Conservation (phyloP, 2,113 vertebrate genomes). For the Melanerpes aurifrons region DNA sequence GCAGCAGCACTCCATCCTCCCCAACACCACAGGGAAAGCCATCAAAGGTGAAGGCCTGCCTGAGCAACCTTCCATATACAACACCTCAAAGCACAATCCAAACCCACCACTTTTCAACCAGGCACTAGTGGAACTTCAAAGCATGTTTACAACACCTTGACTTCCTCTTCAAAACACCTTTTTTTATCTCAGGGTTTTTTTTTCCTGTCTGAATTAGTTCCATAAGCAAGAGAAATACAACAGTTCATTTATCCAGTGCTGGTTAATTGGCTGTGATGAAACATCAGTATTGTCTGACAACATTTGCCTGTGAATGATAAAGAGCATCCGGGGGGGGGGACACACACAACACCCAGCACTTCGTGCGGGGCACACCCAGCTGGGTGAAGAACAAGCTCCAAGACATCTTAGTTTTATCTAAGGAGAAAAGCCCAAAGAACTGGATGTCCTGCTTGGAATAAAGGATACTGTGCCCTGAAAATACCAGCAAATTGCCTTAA, state of each 20-base stretch:
- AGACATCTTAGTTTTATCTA: too few species aligned
- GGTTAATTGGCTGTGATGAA: not conserved
- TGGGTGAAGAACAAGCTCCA: not conserved
- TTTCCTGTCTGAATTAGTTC: not conserved
- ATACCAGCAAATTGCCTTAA: not conserved
- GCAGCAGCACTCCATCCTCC: not conserved
- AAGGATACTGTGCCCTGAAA: not conserved
- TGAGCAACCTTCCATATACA: accelerated
- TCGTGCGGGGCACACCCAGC: not conserved
- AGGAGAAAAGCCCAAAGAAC: too few species aligned
- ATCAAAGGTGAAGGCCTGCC: not conserved
- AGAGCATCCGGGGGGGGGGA: not conserved
- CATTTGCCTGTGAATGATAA: not conserved
- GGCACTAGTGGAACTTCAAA: not conserved
- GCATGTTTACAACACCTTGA: not conserved
- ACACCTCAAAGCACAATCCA: accelerated
- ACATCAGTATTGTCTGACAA: not conserved
- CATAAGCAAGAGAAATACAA: slow-evolving; percentile 2
- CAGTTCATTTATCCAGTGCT: not conserved
- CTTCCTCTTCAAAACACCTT: slow-evolving; percentile 8
- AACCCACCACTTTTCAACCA: not conserved
- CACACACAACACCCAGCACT: not conserved
- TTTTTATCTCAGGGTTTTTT: not conserved
- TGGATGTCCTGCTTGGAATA: not conserved
- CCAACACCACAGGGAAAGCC: not conserved